Evolutionary conservation across 2,888 invertebrate species (phyloP).

Genomic region (Pelosia muscerda): DNA sequence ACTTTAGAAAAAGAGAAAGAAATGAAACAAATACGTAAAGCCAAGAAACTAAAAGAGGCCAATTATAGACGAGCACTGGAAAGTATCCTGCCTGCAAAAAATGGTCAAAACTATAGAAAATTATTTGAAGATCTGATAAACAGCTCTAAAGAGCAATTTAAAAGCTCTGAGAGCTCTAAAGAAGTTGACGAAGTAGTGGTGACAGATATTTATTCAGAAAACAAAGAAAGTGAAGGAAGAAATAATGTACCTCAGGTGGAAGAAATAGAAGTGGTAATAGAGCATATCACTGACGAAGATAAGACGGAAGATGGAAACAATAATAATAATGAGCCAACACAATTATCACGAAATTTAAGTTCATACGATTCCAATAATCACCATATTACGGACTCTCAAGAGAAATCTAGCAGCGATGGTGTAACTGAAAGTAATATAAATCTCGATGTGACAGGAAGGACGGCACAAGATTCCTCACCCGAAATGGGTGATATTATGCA

Average conservation of each 20-base stretch:
- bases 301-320: neutral
- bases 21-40: constrained; percentile 16
- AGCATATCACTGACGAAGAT: constrained; percentile 21
- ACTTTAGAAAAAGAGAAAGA: constrained; percentile 20
- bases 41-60: constrained; percentile 14
- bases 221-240: neutral
- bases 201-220: constrained; percentile 4
- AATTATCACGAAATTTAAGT: neutral
- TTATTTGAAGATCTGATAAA: constrained; percentile 29
- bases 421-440: neutral
- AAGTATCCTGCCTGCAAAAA: constrained; percentile 15
- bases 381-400: neutral
- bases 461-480: neutral
- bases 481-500: constrained; percentile 4
- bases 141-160: constrained; percentile 25
- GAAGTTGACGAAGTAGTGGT: constrained; percentile 14
- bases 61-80: constrained; percentile 20
- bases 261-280: constrained; percentile 21
- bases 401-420: neutral
- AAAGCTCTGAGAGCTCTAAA: neutral
- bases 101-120: constrained; percentile 16
- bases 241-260: constrained; percentile 20
- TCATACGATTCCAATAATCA: neutral
- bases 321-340: neutral
- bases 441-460: neutral